These are phyloP conservation scores for Ispidina picta DNA, from an alignment of 2,797 vertebrate genomes.

Conservation along the genomic window DNA sequence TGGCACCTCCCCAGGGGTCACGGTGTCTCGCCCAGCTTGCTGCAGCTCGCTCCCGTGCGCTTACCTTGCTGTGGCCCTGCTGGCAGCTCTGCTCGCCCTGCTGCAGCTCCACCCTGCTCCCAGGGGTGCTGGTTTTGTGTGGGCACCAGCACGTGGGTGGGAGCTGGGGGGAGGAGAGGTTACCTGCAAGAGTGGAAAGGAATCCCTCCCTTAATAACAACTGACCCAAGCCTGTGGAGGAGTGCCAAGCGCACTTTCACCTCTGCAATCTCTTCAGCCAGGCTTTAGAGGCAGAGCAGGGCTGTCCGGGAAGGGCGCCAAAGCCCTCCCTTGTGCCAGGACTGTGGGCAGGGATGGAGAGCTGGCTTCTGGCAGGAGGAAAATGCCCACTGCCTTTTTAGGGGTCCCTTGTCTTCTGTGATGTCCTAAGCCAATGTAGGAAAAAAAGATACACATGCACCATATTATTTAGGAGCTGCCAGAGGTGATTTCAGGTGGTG, in stretches of 20 bases:
- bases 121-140: conserved; percentile 6
- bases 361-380: not conserved
- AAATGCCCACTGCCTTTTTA: not conserved
- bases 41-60: not conserved
- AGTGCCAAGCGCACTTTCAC: conserved; percentile 76
- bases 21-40: not conserved
- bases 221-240: conserved; percentile 74
- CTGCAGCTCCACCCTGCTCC: not conserved
- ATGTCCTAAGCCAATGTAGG: not conserved
- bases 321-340: conserved; percentile 21
- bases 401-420: not conserved
- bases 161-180: conserved; percentile 58
- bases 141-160: conserved; percentile 55
- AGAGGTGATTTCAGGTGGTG: not conserved
- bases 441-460: not conserved
- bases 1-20: not conserved
- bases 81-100: not conserved
- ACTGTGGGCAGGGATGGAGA: not conserved
- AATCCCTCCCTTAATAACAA: conserved; percentile 77
- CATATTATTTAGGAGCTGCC: not conserved
- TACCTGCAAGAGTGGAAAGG: conserved; percentile 69
- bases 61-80: conserved; percentile 48
- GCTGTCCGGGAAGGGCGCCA: conserved; percentile 13
- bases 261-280: conserved; percentile 73
- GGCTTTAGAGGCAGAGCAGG: conserved; percentile 13